phyloP scores from a whole-genome alignment of 2,888 invertebrate genomes.

The Hyalella azteca region DNA sequence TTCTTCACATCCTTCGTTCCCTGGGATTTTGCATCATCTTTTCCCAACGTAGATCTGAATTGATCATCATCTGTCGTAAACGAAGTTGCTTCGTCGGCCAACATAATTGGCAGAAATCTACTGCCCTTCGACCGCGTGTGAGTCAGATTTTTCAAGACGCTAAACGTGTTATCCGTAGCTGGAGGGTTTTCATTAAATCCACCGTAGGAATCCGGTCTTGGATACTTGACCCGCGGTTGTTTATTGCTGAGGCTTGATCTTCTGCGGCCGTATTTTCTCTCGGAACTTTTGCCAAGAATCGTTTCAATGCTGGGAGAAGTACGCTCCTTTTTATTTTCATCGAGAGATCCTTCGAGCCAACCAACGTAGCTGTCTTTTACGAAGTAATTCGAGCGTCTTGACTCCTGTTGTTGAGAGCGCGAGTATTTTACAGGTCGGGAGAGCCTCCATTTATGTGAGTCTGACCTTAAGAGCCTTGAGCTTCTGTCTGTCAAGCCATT shows the following conservation, averaged over 20 bases:
- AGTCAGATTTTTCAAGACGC: neutral
- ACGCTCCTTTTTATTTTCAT: neutral
- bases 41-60: neutral
- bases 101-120: neutral
- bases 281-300: constrained; percentile 13
- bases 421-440: constrained; percentile 4
- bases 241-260: constrained; percentile 12
- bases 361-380: constrained; percentile 24
- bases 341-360: constrained; percentile 13
- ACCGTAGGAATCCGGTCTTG: constrained; percentile 20
- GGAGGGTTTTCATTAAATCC: neutral
- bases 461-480: neutral
- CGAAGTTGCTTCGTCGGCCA: neutral
- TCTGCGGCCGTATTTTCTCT: constrained; percentile 29
- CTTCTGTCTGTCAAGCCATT: neutral
- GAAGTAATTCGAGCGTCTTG: constrained; percentile 20
- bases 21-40: neutral
- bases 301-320: constrained; percentile 3
- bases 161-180: neutral
- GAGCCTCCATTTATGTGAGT: neutral
- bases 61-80: neutral
- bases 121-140: neutral
- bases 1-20: neutral
- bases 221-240: constrained; percentile 3
- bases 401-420: neutral